Conservation (phyloP, 2,797 vertebrate species). For the Notolabrus celidotus region DNA sequence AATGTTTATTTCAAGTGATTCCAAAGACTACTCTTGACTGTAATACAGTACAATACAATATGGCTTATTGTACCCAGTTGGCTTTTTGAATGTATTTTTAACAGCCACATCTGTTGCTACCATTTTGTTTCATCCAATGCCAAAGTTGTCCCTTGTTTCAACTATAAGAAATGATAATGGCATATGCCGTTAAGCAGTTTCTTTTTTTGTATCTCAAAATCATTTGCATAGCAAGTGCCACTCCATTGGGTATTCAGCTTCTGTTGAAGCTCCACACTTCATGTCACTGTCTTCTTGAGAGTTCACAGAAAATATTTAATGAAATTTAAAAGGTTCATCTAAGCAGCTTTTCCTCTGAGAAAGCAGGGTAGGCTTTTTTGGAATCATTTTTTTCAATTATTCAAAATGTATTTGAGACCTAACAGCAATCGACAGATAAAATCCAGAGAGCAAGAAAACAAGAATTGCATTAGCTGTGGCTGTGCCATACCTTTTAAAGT, state of each 20-base stretch:
- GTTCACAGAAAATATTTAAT: conserved; percentile 23
- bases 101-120: conserved; percentile 81
- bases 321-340: conserved; percentile 3
- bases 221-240: conserved; percentile 59
- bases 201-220: conserved; percentile 45
- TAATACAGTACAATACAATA: conserved; percentile 82
- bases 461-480: no score
- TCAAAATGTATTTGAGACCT: no score
- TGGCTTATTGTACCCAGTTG: conserved; percentile 84
- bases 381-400: no score
- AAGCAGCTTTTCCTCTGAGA: background rate
- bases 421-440: no score
- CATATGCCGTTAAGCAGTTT: conserved; percentile 68
- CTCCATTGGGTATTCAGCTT: conserved; percentile 52
- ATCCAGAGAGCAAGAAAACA: no score
- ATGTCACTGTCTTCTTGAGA: conserved; percentile 2
- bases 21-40: conserved; percentile 79
- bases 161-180: conserved; percentile 81
- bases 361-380: background rate
- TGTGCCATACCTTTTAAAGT: no score
- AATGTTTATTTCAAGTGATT: conserved; percentile 80
- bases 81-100: conserved; percentile 83
- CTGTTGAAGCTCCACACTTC: conserved; percentile 21
- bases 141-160: conserved; percentile 81
- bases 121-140: conserved; percentile 73